Conservation (phyloP, 2,888 invertebrate genomes). For the Himalopsyche tibetana region DNA sequence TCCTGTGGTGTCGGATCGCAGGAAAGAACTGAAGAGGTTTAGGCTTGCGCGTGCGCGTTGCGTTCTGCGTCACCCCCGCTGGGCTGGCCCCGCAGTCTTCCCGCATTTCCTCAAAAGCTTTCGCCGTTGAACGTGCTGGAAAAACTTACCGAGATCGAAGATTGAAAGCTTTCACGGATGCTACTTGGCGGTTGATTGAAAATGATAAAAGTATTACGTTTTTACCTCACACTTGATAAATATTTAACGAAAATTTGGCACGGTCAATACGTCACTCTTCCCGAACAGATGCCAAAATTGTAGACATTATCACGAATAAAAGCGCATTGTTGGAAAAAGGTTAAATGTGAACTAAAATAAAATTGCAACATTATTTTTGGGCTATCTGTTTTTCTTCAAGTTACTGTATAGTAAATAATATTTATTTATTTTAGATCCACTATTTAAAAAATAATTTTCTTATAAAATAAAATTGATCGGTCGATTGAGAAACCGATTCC, state of each 20-base stretch:
- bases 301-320: no score
- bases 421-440: no score
- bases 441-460: no score
- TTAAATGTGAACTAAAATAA: no score
- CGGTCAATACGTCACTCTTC: neutral
- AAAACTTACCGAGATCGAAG: conserved; percentile 14
- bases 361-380: no score
- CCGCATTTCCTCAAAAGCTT: neutral
- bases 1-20: neutral
- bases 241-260: neutral
- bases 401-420: no score
- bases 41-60: conserved; percentile 10
- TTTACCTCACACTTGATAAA: neutral
- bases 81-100: neutral
- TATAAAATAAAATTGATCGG: no score
- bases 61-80: conserved; percentile 8
- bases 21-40: conserved; percentile 12
- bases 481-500: no score
- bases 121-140: conserved; percentile 18
- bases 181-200: conserved; percentile 27
- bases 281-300: no score
- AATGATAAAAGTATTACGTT: conserved; percentile 8
- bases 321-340: no score
- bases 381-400: no score
- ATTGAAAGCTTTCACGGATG: conserved; percentile 33